phyloP scores from a whole-genome alignment of 2,113 vertebrate species.

The Aldabrachelys gigantea region DNA sequence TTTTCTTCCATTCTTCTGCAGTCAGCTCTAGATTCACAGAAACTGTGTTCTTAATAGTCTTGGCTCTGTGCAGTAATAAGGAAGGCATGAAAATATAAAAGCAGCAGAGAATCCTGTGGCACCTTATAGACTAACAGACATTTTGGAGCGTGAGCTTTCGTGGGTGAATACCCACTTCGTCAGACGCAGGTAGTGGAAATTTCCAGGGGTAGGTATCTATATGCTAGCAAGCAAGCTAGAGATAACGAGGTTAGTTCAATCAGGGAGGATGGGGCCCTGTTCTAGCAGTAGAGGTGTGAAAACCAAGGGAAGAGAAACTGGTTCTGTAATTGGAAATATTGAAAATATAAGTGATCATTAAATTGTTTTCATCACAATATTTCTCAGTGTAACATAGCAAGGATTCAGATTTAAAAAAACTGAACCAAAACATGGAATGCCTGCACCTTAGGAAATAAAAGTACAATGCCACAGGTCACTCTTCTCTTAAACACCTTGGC shows the following conservation, averaged over 20 bases:
- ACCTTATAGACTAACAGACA: too few relatives aligned
- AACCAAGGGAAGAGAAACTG: too few relatives aligned
- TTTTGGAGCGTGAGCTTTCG: too few relatives aligned
- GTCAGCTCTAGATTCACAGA: constrained; percentile 95
- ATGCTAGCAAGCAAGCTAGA: too few relatives aligned
- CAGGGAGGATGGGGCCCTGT: too few relatives aligned
- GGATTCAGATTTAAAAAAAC: accelerated
- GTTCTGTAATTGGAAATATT: too few relatives aligned
- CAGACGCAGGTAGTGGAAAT: too few relatives aligned
- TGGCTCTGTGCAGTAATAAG: constrained; percentile 80
- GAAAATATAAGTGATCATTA: neutral
- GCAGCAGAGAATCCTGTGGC: too few relatives aligned
- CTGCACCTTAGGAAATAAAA: neutral
- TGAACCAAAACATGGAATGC: neutral
- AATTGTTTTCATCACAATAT: neutral
- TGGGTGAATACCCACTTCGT: too few relatives aligned
- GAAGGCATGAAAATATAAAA: neutral
- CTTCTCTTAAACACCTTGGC: neutral
- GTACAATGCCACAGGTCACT: neutral
- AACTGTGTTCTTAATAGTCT: constrained; percentile 96
- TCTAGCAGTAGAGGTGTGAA: too few relatives aligned
- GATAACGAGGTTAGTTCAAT: too few relatives aligned
- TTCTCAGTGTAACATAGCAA: accelerated
- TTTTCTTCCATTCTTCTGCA: constrained; percentile 96
- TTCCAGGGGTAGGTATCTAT: too few relatives aligned